These are phyloP conservation scores for Mareca penelope DNA, from an alignment of 2,797 vertebrate genomes.

Conservation along the genomic window DNA sequence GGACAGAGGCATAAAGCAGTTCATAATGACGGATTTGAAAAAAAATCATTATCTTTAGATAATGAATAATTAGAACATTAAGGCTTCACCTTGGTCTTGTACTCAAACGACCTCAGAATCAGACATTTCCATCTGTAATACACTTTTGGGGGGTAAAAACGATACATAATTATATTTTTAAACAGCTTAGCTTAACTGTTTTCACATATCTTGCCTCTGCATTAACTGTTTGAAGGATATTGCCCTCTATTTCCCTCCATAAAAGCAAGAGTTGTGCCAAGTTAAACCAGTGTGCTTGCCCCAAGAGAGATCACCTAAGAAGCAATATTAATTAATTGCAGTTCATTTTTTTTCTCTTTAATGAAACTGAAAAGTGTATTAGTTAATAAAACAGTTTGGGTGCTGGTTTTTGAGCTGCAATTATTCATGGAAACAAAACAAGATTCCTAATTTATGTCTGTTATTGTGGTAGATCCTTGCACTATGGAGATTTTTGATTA, in stretches of 20 bases:
- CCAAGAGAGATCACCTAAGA: background rate
- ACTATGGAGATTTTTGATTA: background rate
- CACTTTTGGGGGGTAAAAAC: background rate
- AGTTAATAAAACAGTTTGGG: background rate
- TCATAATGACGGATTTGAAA: slow-evolving; percentile 37
- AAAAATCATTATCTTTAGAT: slow-evolving; percentile 23
- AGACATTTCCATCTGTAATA: background rate
- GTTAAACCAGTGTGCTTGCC: background rate
- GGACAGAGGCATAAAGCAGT: slow-evolving; percentile 39
- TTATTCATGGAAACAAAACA: background rate
- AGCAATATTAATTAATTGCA: background rate
- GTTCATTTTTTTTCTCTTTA: background rate
- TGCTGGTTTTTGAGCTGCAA: background rate
- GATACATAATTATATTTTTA: background rate
- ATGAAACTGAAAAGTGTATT: background rate
- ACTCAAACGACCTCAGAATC: slow-evolving; percentile 8
- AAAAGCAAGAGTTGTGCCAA: background rate
- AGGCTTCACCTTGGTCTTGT: slow-evolving; percentile 51
- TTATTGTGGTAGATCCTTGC: background rate
- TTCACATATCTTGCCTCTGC: background rate
- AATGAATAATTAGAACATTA: slow-evolving; percentile 49
- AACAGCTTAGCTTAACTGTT: background rate
- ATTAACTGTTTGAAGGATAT: background rate
- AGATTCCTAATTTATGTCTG: background rate
- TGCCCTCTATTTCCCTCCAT: background rate